Conservation (phyloP, 2,797 vertebrate genomes). For the Periparus ater region DNA sequence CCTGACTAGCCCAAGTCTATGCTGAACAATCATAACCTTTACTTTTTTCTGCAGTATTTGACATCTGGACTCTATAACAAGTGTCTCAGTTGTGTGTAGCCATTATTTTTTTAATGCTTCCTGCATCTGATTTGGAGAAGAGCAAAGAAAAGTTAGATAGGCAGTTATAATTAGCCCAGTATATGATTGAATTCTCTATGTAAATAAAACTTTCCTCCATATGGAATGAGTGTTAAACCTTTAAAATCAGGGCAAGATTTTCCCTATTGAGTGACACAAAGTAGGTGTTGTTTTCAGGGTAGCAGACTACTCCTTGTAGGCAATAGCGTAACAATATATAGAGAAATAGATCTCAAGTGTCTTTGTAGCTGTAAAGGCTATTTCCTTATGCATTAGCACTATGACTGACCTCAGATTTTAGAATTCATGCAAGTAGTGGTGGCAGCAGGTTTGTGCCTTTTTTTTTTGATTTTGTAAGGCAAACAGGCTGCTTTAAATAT, state of each 20-base stretch:
- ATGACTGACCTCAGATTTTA: neutral
- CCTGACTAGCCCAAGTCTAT: neutral
- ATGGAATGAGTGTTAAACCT: neutral
- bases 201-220: neutral
- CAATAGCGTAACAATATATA: neutral
- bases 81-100: neutral
- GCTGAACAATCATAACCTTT: neutral
- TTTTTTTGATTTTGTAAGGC: neutral
- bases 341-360: neutral
- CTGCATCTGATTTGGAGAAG: neutral
- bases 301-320: neutral
- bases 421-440: neutral
- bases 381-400: neutral
- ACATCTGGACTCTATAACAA: neutral
- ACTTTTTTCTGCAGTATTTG: neutral
- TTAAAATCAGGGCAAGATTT: neutral
- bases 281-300: neutral
- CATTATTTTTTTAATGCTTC: neutral
- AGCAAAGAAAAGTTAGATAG: neutral
- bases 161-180: neutral
- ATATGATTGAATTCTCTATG: neutral
- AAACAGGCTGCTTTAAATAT: neutral
- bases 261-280: neutral
- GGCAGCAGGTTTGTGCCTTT: neutral
- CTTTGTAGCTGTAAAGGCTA: neutral